Evolutionary conservation across 2,113 vertebrate species (phyloP).

Genomic region (Phalacrocorax aristotelis): DNA sequence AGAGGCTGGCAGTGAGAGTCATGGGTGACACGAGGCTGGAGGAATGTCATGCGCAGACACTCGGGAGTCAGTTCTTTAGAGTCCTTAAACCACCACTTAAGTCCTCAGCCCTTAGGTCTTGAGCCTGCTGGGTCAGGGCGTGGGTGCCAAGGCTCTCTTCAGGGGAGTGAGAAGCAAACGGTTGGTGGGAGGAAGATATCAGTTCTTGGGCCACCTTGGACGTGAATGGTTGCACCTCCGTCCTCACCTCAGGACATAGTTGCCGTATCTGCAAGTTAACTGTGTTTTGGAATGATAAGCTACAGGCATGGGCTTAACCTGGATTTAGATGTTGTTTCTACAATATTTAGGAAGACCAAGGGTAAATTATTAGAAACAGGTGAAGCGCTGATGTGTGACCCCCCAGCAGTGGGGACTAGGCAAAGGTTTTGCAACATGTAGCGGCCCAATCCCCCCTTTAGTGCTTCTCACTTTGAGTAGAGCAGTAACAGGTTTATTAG

Average conservation of each 20-base stretch:
- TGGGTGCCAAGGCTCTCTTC: not conserved
- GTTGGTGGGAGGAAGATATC: accelerated
- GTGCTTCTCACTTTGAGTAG: not conserved
- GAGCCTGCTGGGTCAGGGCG: not conserved
- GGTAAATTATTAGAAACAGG: not conserved
- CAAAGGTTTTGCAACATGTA: not conserved
- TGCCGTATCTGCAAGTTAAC: not conserved
- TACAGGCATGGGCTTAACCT: not conserved
- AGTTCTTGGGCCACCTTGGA: not conserved
- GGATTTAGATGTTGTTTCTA: accelerated
- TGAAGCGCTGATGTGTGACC: accelerated
- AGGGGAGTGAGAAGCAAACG: not conserved
- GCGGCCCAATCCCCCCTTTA: not conserved
- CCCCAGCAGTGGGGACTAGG: not conserved
- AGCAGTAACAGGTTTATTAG: not conserved
- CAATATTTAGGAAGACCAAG: not conserved
- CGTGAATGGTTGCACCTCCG: not conserved
- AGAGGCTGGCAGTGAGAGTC: accelerated
- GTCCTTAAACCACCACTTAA: not conserved
- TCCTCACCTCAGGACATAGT: not conserved
- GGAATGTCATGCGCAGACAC: not conserved
- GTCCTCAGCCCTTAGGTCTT: not conserved
- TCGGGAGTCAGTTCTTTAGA: not conserved
- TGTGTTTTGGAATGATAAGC: not conserved
- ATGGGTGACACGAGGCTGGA: not conserved